Conservation (phyloP, 2,113 vertebrate species). For the Donacobius atricapilla region DNA sequence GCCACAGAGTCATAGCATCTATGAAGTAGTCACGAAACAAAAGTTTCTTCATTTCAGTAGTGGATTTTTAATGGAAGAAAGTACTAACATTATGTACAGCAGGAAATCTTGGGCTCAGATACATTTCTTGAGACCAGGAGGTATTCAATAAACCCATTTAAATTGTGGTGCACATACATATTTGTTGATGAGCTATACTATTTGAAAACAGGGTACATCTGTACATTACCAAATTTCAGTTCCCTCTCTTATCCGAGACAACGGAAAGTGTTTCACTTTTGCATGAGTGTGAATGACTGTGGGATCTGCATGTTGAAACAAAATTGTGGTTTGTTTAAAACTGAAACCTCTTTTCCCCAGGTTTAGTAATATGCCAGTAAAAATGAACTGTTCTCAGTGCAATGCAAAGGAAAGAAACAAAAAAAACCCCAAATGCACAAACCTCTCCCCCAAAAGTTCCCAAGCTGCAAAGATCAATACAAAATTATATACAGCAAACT, state of each 20-base stretch:
- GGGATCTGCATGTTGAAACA: background rate
- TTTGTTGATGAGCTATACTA: background rate
- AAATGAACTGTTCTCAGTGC: background rate
- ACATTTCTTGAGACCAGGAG: background rate
- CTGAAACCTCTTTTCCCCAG: background rate
- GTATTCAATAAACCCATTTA: background rate
- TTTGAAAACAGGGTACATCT: background rate
- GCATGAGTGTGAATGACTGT: background rate
- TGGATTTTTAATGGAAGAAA: background rate
- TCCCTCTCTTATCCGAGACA: background rate
- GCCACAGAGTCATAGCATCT: background rate
- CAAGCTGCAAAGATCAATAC: background rate
- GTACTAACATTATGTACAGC: background rate
- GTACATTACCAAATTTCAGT: background rate
- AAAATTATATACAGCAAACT: background rate
- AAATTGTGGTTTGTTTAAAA: slow-evolving; percentile 5
- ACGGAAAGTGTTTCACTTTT: background rate
- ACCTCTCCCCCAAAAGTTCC: accelerated
- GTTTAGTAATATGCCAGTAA: background rate
- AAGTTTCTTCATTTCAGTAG: background rate
- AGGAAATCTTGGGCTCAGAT: background rate
- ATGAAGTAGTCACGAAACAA: accelerated
- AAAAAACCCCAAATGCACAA: background rate
- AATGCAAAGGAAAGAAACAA: background rate
- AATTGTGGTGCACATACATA: background rate